A percentile compares a stretch with the other conserved stretches of the same genome.
These are phyloP conservation scores for Alcis repandata DNA, from an alignment of 2,888 invertebrate species.

Conservation along the genomic window DNA sequence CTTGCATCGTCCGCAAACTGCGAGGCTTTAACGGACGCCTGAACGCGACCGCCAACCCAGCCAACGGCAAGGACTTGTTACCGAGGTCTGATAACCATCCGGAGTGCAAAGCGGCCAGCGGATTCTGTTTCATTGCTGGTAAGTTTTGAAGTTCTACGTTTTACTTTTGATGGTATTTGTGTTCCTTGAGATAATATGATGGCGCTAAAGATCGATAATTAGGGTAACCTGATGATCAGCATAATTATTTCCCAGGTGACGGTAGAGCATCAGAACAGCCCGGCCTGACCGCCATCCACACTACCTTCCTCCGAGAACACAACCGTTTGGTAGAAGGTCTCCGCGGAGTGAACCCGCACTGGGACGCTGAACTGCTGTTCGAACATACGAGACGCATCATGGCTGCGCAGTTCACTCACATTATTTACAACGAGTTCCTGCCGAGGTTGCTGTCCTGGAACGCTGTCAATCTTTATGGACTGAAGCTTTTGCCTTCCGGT, in stretches of 20 bases:
- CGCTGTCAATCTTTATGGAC: slow-evolving; percentile 94
- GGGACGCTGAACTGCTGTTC: slow-evolving; percentile 95
- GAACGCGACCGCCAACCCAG: slow-evolving; percentile 92
- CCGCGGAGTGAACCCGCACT: slow-evolving; percentile 93
- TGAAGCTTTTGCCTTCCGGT: slow-evolving; percentile 92
- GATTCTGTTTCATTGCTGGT: slow-evolving; percentile 95
- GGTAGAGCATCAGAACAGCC: slow-evolving; percentile 97
- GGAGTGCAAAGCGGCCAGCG: slow-evolving; percentile 95
- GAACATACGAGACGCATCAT: slow-evolving; percentile 92
- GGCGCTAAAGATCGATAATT: no score
- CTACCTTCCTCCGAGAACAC: slow-evolving; percentile 95
- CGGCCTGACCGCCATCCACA: slow-evolving; percentile 95
- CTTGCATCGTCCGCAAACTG: slow-evolving; percentile 91
- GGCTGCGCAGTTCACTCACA: slow-evolving; percentile 92
- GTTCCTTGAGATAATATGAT: background rate
- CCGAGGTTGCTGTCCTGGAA: slow-evolving; percentile 96
- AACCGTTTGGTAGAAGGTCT: slow-evolving; percentile 94
- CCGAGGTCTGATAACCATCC: slow-evolving; percentile 93
- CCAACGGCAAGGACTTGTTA: slow-evolving; percentile 91
- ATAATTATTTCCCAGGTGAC: slow-evolving; percentile 89
- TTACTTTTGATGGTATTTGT: no score
- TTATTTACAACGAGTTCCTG: slow-evolving; percentile 95
- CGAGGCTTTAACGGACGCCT: slow-evolving; percentile 93
- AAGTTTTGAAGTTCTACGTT: slow-evolving; percentile 45
- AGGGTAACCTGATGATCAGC: no score